Evolutionary conservation across 2,113 vertebrate genomes (phyloP).

Genomic region (Hemiscyllium ocellatum): DNA sequence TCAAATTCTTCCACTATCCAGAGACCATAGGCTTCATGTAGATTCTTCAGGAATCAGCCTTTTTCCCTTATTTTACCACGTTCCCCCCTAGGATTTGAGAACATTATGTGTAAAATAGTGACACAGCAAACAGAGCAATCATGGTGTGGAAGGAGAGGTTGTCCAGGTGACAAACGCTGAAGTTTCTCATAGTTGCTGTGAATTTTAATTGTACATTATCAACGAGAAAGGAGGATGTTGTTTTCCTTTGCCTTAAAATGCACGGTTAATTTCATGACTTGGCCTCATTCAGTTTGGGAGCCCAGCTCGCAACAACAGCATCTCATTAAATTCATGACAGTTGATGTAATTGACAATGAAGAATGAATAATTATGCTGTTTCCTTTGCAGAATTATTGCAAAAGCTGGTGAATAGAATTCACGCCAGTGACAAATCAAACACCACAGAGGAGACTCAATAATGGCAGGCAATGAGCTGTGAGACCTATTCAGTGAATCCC

Average conservation of each 20-base stretch:
- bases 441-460: neutral
- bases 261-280: neutral
- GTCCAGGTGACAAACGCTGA: neutral
- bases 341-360: neutral
- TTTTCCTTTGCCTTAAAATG: constrained; percentile 19
- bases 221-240: neutral
- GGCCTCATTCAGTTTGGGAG: neutral
- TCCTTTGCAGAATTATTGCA: neutral
- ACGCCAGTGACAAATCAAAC: neutral
- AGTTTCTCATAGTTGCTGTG: neutral
- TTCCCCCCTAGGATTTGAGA: neutral
- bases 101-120: neutral
- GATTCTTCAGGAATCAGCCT: neutral
- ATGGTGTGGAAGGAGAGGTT: too few relatives aligned
- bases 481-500: neutral
- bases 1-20: neutral
- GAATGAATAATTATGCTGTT: neutral
- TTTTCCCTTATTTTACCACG: neutral
- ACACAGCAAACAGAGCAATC: neutral
- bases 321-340: neutral
- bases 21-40: neutral
- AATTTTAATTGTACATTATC: neutral
- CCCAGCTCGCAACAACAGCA: neutral
- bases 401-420: neutral
- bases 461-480: neutral